Evolutionary conservation across 2,797 vertebrate genomes (phyloP).

Genomic region (Salmo trutta): DNA sequence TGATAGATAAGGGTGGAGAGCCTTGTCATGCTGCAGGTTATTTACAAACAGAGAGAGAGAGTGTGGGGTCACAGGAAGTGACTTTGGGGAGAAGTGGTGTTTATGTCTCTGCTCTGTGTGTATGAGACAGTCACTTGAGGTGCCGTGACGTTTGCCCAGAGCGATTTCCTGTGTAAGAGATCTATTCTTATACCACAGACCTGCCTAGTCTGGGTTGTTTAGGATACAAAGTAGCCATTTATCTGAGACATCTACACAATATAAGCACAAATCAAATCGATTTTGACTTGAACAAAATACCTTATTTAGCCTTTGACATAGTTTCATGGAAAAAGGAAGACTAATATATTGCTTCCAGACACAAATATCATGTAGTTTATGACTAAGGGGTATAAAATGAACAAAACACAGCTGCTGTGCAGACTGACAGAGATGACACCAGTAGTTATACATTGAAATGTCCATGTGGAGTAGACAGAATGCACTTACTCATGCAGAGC

Average conservation of each 20-base stretch:
- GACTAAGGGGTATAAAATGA: constrained; percentile 9
- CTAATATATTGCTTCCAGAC: background rate
- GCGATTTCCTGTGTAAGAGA: background rate
- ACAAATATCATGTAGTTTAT: constrained; percentile 22
- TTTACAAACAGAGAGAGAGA: background rate
- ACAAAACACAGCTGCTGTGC: constrained; percentile 9
- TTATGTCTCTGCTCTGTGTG: constrained; percentile 1
- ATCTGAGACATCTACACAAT: background rate
- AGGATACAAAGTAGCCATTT: background rate
- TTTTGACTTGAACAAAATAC: background rate
- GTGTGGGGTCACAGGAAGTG: constrained; percentile 26
- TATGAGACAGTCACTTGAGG: constrained; percentile 10
- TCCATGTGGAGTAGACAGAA: constrained; percentile 9
- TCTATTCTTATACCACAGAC: constrained; percentile 39
- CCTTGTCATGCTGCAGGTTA: background rate
- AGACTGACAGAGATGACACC: constrained; percentile 20
- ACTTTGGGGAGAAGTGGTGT: constrained; percentile 18
- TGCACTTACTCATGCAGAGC: constrained; percentile 12
- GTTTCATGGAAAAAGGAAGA: background rate
- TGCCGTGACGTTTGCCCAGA: background rate
- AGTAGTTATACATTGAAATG: constrained; percentile 16
- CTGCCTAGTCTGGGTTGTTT: constrained; percentile 5
- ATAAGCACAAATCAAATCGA: background rate
- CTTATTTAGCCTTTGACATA: background rate
- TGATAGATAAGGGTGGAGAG: background rate